Evolutionary conservation across 2,113 vertebrate species (phyloP).

Genomic region (Paratilapia polleni): DNA sequence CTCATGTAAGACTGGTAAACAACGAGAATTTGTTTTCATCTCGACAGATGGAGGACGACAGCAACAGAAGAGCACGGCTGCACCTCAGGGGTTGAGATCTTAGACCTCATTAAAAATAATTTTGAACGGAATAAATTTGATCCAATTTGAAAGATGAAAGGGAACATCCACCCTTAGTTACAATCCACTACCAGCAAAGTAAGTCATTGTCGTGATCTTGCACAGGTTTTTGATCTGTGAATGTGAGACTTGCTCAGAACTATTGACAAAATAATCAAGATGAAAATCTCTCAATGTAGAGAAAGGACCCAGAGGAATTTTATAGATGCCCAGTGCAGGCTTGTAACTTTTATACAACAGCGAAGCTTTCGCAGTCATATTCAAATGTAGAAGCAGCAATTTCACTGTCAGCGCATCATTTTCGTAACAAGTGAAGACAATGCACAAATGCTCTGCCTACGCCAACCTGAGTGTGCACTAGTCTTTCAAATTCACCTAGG

Average conservation of each 20-base stretch:
- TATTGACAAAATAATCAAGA: conserved; percentile 25
- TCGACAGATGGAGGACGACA: conserved; percentile 55
- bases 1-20: conserved; percentile 50
- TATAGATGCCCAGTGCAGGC: too few species aligned
- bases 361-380: neutral
- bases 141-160: conserved; percentile 53
- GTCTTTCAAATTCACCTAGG: neutral
- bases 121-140: conserved; percentile 39
- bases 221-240: neutral
- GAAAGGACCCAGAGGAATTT: too few species aligned
- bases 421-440: neutral
- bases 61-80: conserved; percentile 36
- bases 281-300: neutral
- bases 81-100: conserved; percentile 57
- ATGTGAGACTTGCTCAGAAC: neutral
- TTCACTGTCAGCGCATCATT: neutral
- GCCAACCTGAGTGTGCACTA: neutral
- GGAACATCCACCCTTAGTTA: conserved; percentile 29
- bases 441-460: neutral
- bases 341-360: neutral
- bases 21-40: conserved; percentile 59
- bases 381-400: neutral
- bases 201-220: neutral
- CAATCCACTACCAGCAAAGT: neutral
- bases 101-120: conserved; percentile 61